Conservation (phyloP, 2,113 vertebrate genomes). For the Hippolais icterina region DNA sequence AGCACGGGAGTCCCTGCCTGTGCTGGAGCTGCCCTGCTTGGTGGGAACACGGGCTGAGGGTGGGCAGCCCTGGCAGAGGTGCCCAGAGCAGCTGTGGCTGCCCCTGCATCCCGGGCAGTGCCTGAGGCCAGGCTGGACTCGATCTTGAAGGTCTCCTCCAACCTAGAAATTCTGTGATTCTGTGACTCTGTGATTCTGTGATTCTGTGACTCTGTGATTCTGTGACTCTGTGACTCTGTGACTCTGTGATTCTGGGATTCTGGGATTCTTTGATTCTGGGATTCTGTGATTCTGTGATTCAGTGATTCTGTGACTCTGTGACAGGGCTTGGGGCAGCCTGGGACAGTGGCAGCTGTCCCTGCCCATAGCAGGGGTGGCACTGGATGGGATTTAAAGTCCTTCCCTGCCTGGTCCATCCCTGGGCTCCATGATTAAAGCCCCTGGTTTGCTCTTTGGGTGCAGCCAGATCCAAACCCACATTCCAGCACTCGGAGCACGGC, state of each 20-base stretch:
- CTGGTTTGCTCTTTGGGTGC: accelerated
- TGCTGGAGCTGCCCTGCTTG: accelerated
- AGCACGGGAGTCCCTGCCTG: accelerated
- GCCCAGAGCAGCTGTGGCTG: neutral
- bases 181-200: too few relatives aligned
- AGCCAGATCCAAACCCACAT: accelerated
- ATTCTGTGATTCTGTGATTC: too few relatives aligned
- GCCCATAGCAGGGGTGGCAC: accelerated
- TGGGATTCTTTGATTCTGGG: too few relatives aligned
- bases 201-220: too few relatives aligned
- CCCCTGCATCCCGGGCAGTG: neutral
- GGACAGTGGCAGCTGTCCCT: neutral
- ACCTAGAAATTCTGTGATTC: too few relatives aligned
- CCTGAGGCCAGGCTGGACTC: neutral
- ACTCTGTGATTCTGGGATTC: too few relatives aligned
- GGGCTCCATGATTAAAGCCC: neutral
- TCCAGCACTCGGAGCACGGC: neutral
- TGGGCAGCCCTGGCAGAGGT: neutral
- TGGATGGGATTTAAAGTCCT: accelerated
- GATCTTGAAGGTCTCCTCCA: too few relatives aligned
- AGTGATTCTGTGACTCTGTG: too few relatives aligned
- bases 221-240: too few relatives aligned
- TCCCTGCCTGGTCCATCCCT: neutral
- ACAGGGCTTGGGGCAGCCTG: accelerated
- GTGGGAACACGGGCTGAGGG: neutral